These are phyloP conservation scores for Andricus quercusramuli DNA, from an alignment of 2,888 invertebrate species.

Conservation along the genomic window DNA sequence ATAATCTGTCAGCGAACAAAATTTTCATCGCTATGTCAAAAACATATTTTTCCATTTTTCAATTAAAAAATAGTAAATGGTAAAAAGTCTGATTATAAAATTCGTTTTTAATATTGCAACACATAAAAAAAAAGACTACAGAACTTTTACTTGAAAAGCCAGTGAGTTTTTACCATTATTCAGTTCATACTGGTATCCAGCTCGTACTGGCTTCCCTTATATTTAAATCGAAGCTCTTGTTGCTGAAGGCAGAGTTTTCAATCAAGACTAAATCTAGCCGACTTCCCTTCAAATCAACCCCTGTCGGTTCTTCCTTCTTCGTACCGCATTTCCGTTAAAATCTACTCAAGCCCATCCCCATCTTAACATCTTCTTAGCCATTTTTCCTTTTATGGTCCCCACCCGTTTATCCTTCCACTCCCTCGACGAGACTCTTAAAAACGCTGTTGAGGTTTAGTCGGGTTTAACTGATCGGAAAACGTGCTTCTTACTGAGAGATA, in stretches of 20 bases:
- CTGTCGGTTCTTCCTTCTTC: conserved; percentile 45
- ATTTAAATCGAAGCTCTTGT: conserved; percentile 41
- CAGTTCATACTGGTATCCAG: too few relatives aligned
- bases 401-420: conserved; percentile 44
- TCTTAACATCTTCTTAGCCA: conserved; percentile 40
- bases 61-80: too few relatives aligned
- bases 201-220: background rate
- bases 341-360: conserved; percentile 43
- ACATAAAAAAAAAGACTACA: too few relatives aligned
- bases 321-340: conserved; percentile 44
- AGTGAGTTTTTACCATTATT: too few relatives aligned
- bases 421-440: conserved; percentile 58
- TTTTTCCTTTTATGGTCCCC: conserved; percentile 43
- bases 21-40: too few relatives aligned
- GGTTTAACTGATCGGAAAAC: conserved; percentile 75
- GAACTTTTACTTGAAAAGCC: too few relatives aligned
- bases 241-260: conserved; percentile 74
- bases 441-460: conserved; percentile 65
- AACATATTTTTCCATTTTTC: too few relatives aligned
- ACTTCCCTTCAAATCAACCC: conserved; percentile 60
- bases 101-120: too few relatives aligned
- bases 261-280: conserved; percentile 75
- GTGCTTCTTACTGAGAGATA: conserved; percentile 67
- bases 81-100: too few relatives aligned
- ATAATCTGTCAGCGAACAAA: too few relatives aligned